Conservation (phyloP, 2,797 vertebrate species). For the Chaenodraco wilsoni region DNA sequence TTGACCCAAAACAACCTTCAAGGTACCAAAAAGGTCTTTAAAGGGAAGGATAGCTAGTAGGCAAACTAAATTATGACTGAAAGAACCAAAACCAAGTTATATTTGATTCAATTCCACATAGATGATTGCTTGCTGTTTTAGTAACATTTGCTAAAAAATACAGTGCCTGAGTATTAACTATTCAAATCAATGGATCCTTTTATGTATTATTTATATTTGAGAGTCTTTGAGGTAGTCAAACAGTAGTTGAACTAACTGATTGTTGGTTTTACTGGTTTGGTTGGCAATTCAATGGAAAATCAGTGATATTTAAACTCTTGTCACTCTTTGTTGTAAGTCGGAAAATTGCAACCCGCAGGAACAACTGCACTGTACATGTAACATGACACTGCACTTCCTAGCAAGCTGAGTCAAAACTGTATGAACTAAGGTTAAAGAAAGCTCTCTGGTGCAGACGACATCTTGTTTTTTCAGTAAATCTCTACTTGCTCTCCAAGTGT, state of each 20-base stretch:
- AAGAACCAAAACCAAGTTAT: too few relatives aligned
- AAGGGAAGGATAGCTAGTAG: too few relatives aligned
- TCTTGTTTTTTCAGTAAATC: slow-evolving; percentile 15
- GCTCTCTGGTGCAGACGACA: not conserved
- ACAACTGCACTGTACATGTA: not conserved
- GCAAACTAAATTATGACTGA: too few relatives aligned
- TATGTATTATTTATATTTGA: not conserved
- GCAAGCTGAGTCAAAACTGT: not conserved
- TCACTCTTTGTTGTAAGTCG: not conserved
- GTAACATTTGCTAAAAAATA: too few relatives aligned
- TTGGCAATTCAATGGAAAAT: not conserved
- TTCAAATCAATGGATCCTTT: not conserved
- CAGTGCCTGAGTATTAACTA: too few relatives aligned
- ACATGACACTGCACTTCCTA: slow-evolving; percentile 13
- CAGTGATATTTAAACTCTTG: not conserved
- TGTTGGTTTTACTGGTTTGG: not conserved
- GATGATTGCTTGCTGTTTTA: too few relatives aligned
- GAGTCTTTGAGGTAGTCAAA: too few relatives aligned
- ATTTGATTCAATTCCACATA: too few relatives aligned
- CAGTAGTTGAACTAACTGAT: too few relatives aligned
- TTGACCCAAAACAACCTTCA: too few relatives aligned
- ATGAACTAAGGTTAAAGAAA: not conserved
- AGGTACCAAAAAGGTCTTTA: too few relatives aligned
- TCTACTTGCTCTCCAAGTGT: not conserved
- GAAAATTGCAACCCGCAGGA: not conserved